Conservation (phyloP, 1,140 invertebrate genomes). For the Diachasmimorpha longicaudata region DNA sequence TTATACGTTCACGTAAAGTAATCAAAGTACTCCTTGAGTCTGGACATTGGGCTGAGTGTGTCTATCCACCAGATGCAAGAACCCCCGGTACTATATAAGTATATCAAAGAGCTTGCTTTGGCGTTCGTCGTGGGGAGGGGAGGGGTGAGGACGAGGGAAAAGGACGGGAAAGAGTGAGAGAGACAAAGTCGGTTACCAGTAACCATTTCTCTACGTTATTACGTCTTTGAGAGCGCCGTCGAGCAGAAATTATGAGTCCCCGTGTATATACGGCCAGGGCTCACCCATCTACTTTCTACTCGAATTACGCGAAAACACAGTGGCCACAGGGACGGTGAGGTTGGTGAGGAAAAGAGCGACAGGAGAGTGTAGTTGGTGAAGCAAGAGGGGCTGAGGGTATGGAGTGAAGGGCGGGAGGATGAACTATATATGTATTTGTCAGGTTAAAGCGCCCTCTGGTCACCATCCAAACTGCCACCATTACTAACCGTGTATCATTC, state of each 20-base stretch:
- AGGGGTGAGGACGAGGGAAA: background rate
- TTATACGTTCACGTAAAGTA: conserved; percentile 48
- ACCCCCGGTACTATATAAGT: conserved; percentile 49
- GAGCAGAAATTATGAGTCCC: conserved; percentile 57
- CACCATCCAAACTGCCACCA: conserved; percentile 23
- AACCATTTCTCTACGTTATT: conserved; percentile 48
- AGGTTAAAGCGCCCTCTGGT: conserved; percentile 1
- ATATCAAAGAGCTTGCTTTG: conserved; percentile 52
- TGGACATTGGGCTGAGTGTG: conserved; percentile 11
- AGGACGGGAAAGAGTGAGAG: background rate
- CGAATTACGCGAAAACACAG: conserved; percentile 42
- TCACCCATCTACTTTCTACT: conserved; percentile 49
- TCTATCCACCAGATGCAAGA: conserved; percentile 28
- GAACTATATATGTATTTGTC: background rate
- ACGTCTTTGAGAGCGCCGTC: conserved; percentile 52
- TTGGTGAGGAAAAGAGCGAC: conserved; percentile 6
- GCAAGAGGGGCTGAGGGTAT: background rate
- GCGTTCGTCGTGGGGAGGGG: conserved; percentile 15
- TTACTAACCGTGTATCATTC: conserved; percentile 23
- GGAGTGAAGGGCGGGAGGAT: background rate
- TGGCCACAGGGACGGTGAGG: background rate
- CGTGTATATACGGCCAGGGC: conserved; percentile 33
- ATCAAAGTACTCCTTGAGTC: conserved; percentile 55
- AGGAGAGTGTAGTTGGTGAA: background rate
- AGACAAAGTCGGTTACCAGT: conserved; percentile 22